Conservation (phyloP, 2,888 invertebrate genomes). For the Monochamus alternatus region DNA sequence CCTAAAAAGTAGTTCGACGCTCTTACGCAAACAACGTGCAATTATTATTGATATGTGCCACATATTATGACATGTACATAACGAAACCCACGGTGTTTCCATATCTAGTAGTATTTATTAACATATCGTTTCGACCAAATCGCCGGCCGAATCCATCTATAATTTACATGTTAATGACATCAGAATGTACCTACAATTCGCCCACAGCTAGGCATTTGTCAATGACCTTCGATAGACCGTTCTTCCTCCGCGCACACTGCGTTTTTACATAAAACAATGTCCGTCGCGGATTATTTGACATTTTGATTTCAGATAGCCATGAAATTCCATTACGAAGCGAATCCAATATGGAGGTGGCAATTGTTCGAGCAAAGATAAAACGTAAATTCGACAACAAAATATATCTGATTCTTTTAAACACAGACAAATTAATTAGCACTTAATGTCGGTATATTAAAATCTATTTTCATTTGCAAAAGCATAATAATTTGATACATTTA, state of each 20-base stretch:
- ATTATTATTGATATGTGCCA: neutral
- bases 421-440: too few relatives aligned
- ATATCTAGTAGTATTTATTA: neutral
- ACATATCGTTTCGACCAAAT: neutral
- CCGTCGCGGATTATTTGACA: neutral
- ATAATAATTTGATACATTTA: too few relatives aligned
- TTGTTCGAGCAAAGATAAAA: neutral
- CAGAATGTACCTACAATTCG: neutral
- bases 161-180: conserved; percentile 18
- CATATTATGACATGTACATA: neutral
- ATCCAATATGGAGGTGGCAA: neutral
- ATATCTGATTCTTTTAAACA: neutral
- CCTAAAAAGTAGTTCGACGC: neutral
- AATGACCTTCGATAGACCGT: conserved; percentile 21
- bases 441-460: too few relatives aligned
- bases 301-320: neutral
- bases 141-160: neutral
- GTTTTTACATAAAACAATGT: neutral
- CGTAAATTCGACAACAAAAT: neutral
- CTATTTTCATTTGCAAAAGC: too few relatives aligned
- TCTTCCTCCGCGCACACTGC: neutral
- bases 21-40: neutral
- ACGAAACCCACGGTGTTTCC: conserved; percentile 7
- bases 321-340: neutral
- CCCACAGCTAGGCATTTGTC: conserved; percentile 10